A percentile compares a stretch with the other conserved stretches of the same genome.
phyloP scores from a whole-genome alignment of 2,888 invertebrate genomes.

The Stenurella melanura region DNA sequence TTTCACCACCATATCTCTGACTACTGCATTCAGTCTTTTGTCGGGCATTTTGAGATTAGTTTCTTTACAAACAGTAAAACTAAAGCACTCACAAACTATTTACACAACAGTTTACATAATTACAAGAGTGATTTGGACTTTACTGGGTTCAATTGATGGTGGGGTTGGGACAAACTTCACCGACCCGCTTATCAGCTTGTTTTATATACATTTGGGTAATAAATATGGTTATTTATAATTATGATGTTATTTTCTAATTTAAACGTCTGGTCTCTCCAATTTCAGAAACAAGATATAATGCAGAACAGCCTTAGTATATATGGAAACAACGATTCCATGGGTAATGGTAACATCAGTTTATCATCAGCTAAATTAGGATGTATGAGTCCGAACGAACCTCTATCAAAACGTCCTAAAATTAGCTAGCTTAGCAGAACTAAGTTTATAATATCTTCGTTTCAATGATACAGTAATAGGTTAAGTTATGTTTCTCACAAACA shows the following conservation, averaged over 20 bases:
- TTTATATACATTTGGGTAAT: too few relatives aligned
- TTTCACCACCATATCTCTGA: too few relatives aligned
- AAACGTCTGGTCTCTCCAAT: slow-evolving; percentile 34
- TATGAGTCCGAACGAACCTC: slow-evolving; percentile 69
- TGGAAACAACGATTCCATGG: slow-evolving; percentile 62
- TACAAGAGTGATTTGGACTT: too few relatives aligned
- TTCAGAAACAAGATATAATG: slow-evolving; percentile 71
- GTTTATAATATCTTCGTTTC: slow-evolving; percentile 62
- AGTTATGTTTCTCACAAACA: slow-evolving; percentile 42
- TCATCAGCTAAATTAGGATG: slow-evolving; percentile 64
- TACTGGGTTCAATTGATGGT: too few relatives aligned
- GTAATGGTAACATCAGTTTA: slow-evolving; percentile 57
- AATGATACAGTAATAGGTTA: slow-evolving; percentile 50
- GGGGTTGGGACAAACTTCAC: too few relatives aligned
- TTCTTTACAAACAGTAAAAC: too few relatives aligned
- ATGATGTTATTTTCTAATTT: background rate
- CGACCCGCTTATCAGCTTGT: too few relatives aligned
- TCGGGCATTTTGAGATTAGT: too few relatives aligned
- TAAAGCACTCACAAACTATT: too few relatives aligned
- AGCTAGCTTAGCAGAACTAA: slow-evolving; percentile 70
- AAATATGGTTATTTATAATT: background rate
- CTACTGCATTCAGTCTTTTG: too few relatives aligned
- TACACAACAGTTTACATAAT: too few relatives aligned
- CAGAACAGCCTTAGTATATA: slow-evolving; percentile 70
- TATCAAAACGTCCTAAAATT: slow-evolving; percentile 72